phyloP scores from a whole-genome alignment of 1,140 invertebrate species.

The Artemia franciscana region DNA sequence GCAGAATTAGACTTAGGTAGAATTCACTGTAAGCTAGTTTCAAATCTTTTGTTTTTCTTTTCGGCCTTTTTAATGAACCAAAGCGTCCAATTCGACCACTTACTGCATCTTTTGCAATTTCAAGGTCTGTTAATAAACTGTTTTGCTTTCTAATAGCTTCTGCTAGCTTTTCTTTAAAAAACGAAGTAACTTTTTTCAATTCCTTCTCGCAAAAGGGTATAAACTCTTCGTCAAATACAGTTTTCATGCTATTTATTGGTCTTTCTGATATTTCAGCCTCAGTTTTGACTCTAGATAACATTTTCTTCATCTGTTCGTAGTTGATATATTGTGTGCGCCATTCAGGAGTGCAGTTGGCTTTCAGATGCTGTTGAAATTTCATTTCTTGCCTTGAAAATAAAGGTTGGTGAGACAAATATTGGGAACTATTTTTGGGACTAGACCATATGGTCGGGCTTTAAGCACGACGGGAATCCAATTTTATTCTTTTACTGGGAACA shows the following conservation, averaged over 20 bases:
- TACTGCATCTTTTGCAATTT: slow-evolving; percentile 25
- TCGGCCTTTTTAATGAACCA: slow-evolving; percentile 10
- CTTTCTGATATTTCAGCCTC: slow-evolving; percentile 63
- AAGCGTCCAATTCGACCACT: slow-evolving; percentile 2
- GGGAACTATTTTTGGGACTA: no score
- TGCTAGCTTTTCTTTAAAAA: slow-evolving; percentile 82
- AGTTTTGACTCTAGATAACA: no score
- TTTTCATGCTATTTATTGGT: slow-evolving; percentile 74
- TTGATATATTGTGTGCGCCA: slow-evolving; percentile 42
- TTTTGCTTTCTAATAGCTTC: slow-evolving; percentile 88
- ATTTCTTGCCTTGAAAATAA: no score
- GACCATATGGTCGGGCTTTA: no score
- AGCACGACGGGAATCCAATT: no score
- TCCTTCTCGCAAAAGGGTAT: slow-evolving; percentile 87
- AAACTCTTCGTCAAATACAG: slow-evolving; percentile 87
- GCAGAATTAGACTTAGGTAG: slow-evolving; percentile 82
- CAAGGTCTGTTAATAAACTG: slow-evolving; percentile 65
- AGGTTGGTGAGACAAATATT: no score
- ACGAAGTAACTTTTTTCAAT: slow-evolving; percentile 84
- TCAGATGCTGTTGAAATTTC: slow-evolving; percentile 36
- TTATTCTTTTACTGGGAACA: no score
- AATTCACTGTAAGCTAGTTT: slow-evolving; percentile 98
- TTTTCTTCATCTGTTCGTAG: slow-evolving; percentile 33
- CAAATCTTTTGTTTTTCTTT: slow-evolving; percentile 60
- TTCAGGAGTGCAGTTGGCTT: slow-evolving; percentile 38